Evolutionary conservation across 2,888 invertebrate genomes (phyloP).

Genomic region (Phyllotreta striolata): DNA sequence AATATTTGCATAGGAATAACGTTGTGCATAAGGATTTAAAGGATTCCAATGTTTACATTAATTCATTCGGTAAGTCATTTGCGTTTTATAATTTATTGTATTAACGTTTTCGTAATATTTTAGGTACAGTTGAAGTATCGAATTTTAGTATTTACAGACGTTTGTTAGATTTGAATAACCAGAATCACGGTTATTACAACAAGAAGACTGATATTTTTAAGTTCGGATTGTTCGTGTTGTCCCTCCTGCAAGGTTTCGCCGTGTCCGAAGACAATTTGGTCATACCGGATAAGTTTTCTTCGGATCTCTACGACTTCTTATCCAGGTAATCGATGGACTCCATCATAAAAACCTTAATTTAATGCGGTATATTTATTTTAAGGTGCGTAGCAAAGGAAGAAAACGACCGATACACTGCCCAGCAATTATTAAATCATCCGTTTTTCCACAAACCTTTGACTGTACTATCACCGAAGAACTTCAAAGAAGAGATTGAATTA

Average conservation of each 20-base stretch:
- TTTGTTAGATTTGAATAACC: conserved; percentile 65
- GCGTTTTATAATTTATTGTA: conserved; percentile 9
- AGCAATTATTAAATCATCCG: conserved; percentile 78
- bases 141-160: conserved; percentile 77
- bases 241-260: conserved; percentile 67
- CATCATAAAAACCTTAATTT: background rate
- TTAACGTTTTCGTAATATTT: conserved; percentile 34
- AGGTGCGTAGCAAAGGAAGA: conserved; percentile 78
- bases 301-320: conserved; percentile 76
- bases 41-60: conserved; percentile 77
- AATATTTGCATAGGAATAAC: conserved; percentile 81
- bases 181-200: conserved; percentile 59
- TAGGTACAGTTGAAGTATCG: conserved; percentile 67
- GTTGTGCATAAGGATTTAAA: conserved; percentile 85
- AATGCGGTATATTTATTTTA: too few species aligned
- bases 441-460: conserved; percentile 66
- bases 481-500: conserved; percentile 47
- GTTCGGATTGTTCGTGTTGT: conserved; percentile 74
- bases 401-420: conserved; percentile 76
- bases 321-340: conserved; percentile 63
- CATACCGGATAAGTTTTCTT: conserved; percentile 68
- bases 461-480: conserved; percentile 59
- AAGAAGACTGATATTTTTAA: conserved; percentile 79
- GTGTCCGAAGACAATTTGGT: conserved; percentile 63
- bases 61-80: conserved; percentile 65